Percentiles rank a stretch among this genome's conserved stretches.
phyloP scores from a whole-genome alignment of 2,888 invertebrate genomes.

The Acanthosepion lycidas region DNA sequence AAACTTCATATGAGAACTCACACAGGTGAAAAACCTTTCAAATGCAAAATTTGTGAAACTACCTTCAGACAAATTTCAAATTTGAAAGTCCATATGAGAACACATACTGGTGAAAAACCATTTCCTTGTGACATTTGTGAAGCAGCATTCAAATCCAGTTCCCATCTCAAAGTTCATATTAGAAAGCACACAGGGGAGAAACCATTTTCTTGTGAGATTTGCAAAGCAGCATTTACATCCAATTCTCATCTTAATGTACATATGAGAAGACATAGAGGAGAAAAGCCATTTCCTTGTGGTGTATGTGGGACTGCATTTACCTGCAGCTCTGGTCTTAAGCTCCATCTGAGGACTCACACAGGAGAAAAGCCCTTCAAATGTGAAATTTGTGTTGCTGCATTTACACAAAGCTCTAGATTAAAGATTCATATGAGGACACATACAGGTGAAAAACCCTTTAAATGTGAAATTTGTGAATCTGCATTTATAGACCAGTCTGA shows the following conservation, averaged over 20 bases:
- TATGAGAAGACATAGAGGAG: not conserved
- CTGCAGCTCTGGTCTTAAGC: not conserved
- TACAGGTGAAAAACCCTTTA: not conserved
- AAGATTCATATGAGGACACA: not conserved
- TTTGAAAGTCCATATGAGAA: not conserved
- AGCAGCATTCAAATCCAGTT: not conserved
- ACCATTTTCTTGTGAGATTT: constrained; percentile 23
- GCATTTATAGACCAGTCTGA: not conserved
- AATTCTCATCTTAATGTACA: constrained; percentile 10
- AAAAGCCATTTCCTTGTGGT: not conserved
- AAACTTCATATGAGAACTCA: constrained; percentile 21
- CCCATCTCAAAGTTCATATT: constrained; percentile 35
- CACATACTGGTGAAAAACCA: constrained; percentile 36
- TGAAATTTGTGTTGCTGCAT: constrained; percentile 14
- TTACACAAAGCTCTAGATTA: not conserved
- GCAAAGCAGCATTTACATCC: not conserved
- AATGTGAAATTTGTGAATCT: constrained; percentile 35
- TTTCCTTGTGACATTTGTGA: constrained; percentile 39
- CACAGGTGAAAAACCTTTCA: not conserved
- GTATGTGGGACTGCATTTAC: not conserved
- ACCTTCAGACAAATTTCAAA: not conserved
- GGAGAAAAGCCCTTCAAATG: constrained; percentile 35
- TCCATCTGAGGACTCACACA: not conserved
- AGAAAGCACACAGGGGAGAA: constrained; percentile 2
- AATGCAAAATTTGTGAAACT: not conserved